Evolutionary conservation across 2,888 invertebrate species (phyloP).

Genomic region (Polia nebulosa): DNA sequence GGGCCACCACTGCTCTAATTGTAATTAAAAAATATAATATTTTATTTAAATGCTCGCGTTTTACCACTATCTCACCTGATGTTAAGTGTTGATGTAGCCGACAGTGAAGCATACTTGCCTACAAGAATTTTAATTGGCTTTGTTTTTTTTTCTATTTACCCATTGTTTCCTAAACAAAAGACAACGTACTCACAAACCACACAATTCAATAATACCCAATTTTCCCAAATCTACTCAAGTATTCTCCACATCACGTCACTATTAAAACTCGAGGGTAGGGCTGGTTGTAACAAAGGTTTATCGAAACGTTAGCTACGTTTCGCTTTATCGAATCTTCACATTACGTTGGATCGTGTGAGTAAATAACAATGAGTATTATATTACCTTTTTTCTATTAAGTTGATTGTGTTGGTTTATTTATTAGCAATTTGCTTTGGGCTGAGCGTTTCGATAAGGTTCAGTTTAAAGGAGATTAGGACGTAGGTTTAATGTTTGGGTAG

Average conservation of each 20-base stretch:
- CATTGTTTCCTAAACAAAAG: neutral
- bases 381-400: constrained; percentile 67
- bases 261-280: constrained; percentile 69
- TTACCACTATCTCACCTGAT: too few relatives aligned
- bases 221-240: constrained; percentile 52
- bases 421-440: constrained; percentile 48
- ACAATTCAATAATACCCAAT: constrained; percentile 51
- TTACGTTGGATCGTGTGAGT: constrained; percentile 64
- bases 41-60: too few relatives aligned
- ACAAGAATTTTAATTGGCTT: neutral
- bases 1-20: too few relatives aligned
- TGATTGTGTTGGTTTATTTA: constrained; percentile 65
- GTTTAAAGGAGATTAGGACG: constrained; percentile 36
- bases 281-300: constrained; percentile 79
- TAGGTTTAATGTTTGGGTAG: constrained; percentile 26
- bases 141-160: neutral
- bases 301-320: constrained; percentile 72
- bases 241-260: constrained; percentile 60
- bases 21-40: too few relatives aligned
- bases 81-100: too few relatives aligned
- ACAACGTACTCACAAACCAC: constrained; percentile 8
- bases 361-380: constrained; percentile 69
- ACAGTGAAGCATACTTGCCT: too few relatives aligned
- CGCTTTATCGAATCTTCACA: constrained; percentile 71
- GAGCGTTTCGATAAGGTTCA: constrained; percentile 33